These are phyloP conservation scores for Ochropleura plecta DNA, from an alignment of 2,888 invertebrate genomes.

Conservation along the genomic window DNA sequence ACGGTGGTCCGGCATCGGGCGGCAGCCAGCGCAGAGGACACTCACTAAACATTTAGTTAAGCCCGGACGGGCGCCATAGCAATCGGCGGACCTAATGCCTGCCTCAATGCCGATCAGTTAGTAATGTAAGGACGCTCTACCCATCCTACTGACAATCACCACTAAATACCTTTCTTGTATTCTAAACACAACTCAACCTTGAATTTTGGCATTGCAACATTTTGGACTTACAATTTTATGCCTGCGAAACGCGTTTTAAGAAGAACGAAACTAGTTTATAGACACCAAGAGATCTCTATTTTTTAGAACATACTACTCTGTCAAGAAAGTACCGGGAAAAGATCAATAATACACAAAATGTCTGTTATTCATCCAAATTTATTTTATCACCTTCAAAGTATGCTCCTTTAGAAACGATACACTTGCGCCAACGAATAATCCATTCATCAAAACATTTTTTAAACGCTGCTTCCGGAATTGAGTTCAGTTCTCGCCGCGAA, in stretches of 20 bases:
- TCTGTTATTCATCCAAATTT: too few species aligned
- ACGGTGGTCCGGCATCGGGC: constrained; percentile 23
- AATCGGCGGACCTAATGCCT: constrained; percentile 31
- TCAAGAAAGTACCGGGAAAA: too few species aligned
- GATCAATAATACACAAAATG: too few species aligned
- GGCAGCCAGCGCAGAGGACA: constrained; percentile 15
- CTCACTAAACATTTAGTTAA: constrained; percentile 54
- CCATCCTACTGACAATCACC: constrained; percentile 42
- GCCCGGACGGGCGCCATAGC: constrained; percentile 16
- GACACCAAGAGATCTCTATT: neutral
- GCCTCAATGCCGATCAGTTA: constrained; percentile 56
- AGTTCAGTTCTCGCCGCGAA: too few species aligned
- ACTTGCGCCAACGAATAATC: too few species aligned
- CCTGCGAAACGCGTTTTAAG: constrained; percentile 11
- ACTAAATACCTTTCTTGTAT: constrained; percentile 43
- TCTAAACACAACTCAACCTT: constrained; percentile 48
- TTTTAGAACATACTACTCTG: constrained; percentile 8
- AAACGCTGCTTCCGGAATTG: too few species aligned
- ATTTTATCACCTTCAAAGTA: too few species aligned
- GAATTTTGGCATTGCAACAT: constrained; percentile 42
- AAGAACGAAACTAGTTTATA: constrained; percentile 12
- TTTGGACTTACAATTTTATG: constrained; percentile 14
- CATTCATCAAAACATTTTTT: too few species aligned
- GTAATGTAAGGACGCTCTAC: constrained; percentile 49
- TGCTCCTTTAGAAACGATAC: too few species aligned